phyloP scores from a whole-genome alignment of 2,888 invertebrate species.

The Bombyx huttoni region DNA sequence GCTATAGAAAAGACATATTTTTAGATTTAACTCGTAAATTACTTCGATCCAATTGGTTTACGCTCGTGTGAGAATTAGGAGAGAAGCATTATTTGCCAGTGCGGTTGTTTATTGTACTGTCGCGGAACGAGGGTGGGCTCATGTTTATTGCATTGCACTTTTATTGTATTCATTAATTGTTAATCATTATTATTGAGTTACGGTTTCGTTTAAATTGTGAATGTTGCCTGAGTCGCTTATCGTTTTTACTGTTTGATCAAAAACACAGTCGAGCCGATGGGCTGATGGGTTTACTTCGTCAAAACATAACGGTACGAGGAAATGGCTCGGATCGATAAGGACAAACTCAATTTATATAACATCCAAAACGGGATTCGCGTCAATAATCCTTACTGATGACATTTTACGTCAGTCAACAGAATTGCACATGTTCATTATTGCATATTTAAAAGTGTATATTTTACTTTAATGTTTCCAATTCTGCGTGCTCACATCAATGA shows the following conservation, averaged over 20 bases:
- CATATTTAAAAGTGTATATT: neutral
- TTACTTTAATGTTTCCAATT: neutral
- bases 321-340: too few relatives aligned
- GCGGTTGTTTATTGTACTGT: constrained; percentile 42
- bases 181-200: neutral
- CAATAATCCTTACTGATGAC: neutral
- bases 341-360: neutral
- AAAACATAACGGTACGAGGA: too few relatives aligned
- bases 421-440: neutral
- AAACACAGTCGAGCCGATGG: too few relatives aligned
- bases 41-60: constrained; percentile 66
- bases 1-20: constrained; percentile 68
- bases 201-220: neutral
- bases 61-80: constrained; percentile 65
- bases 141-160: constrained; percentile 2
- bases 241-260: too few relatives aligned
- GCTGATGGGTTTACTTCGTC: too few relatives aligned
- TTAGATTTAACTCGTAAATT: constrained; percentile 71
- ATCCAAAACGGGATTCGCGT: neutral
- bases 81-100: constrained; percentile 51
- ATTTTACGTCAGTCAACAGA: neutral
- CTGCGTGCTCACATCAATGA: neutral
- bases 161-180: neutral
- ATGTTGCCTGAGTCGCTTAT: too few relatives aligned
- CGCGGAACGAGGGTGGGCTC: constrained; percentile 7